phyloP scores from a whole-genome alignment of 2,113 vertebrate species.

The Spermophilus dauricus region DNA sequence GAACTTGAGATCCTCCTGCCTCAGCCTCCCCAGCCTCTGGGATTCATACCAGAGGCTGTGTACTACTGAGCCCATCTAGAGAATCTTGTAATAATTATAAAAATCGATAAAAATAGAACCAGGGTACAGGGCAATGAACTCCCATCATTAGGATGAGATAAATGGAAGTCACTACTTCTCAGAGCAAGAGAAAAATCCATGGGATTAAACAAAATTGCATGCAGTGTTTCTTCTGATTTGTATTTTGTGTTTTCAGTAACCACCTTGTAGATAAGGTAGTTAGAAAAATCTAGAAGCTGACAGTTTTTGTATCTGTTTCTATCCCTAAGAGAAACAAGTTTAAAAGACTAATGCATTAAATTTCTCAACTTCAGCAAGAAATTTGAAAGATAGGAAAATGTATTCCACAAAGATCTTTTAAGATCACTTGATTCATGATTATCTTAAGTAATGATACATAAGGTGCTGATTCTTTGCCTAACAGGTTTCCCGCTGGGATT shows the following conservation, averaged over 20 bases:
- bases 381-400: not conserved
- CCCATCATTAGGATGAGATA: not conserved
- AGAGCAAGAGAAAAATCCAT: not conserved
- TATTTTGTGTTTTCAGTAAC: not conserved
- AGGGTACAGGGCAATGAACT: not conserved
- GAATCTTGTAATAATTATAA: not conserved
- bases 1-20: too few relatives aligned
- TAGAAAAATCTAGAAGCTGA: not conserved
- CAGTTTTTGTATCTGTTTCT: not conserved
- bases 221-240: not conserved
- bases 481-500: not conserved
- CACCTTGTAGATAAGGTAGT: not conserved
- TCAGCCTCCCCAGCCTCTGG: too few relatives aligned
- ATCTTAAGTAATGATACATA: not conserved
- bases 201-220: not conserved
- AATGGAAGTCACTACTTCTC: not conserved
- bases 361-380: constrained; percentile 8
- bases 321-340: not conserved
- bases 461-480: not conserved
- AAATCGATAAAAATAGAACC: constrained; percentile 37
- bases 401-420: not conserved
- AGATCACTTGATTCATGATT: not conserved
- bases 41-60: too few relatives aligned
- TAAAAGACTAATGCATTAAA: not conserved
- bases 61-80: not conserved